Base-by-base conservation (phyloP, 2,888 invertebrate genomes). In the Augiades crinisus region DNA sequence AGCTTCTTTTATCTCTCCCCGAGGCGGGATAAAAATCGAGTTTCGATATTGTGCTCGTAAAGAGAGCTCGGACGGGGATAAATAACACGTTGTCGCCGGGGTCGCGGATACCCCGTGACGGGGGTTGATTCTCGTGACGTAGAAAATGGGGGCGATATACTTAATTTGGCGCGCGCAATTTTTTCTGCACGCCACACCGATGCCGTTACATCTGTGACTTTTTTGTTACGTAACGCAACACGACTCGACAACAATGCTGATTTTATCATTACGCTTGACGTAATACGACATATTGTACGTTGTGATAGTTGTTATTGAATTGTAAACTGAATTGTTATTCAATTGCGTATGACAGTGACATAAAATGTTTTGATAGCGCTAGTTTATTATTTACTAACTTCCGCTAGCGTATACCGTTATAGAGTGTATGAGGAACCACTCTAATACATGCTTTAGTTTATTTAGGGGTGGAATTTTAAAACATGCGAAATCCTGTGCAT, bases 31-130 rank as follows among this genome's bases (percentile, higher is more conserved):
- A 72, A 76, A 77, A 78, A 76, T 78, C 72, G 74, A 71, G 71
- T 68, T 67, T 61, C 75, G 74, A 78, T 82, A 81, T 81, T 79
- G 79, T 75, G 72, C 72, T 77, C 77, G 73, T 80, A 81, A 81
- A 79, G 73, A 73, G 73, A 65, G 70, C 73, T 75, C 66, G 72
- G 68, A 64, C 64, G 72, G 65, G 73, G 73, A 82, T 82, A 81
- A 82, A 83, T 83, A 84, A 81, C 75, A 74, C 69, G 68, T 72
- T 68, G 71, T 62, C 67, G 68, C 54, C 63, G 63, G 60, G 40
- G 40, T 24, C 49, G 40, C 55, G 57, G 60, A 60, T 57, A 62
- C 58, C 62, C 59, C 56, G 56, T 55, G 37, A 50, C 59, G 59
- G 55, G 65, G 61, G 61, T 60, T 57, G 57, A 41, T 49, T 34